Conservation (phyloP, 2,888 invertebrate species). For the Hyppa rectilinea region DNA sequence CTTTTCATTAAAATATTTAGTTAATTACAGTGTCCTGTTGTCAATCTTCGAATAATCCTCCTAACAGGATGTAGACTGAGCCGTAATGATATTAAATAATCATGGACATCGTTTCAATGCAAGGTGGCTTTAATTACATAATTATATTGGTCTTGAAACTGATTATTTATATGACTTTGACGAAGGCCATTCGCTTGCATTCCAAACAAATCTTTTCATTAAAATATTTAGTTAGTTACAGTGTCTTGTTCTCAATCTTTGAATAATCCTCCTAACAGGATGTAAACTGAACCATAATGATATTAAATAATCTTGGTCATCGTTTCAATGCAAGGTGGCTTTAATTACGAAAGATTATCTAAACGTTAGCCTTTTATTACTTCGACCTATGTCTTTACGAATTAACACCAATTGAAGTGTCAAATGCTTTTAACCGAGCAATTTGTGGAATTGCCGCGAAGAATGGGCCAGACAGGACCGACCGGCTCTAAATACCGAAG, state of each 20-base stretch:
- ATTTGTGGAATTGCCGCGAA: slow-evolving; percentile 61
- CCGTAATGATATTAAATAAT: slow-evolving; percentile 36
- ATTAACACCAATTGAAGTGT: slow-evolving; percentile 83
- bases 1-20: not conserved
- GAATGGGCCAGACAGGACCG: slow-evolving; percentile 37
- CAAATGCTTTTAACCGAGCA: slow-evolving; percentile 76
- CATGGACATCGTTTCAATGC: too few relatives aligned
- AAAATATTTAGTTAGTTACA: not conserved
- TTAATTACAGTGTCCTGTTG: not conserved
- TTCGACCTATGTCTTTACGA: slow-evolving; percentile 71
- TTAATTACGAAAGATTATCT: slow-evolving; percentile 66
- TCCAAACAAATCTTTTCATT: not conserved
- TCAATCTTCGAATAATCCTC: slow-evolving; percentile 5
- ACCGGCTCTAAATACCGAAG: slow-evolving; percentile 28
- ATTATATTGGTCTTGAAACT: not conserved
- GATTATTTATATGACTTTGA: not conserved
- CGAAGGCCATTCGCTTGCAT: too few relatives aligned
- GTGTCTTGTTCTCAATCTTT: not conserved
- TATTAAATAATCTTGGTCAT: slow-evolving; percentile 42
- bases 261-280: slow-evolving; percentile 3
- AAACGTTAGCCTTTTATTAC: slow-evolving; percentile 68
- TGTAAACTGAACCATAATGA: slow-evolving; percentile 25
- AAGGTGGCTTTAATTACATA: too few relatives aligned
- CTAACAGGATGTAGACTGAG: slow-evolving; percentile 14
- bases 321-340: slow-evolving; percentile 54